These are phyloP conservation scores for Romanogobio albipinnatus DNA, from an alignment of 2,113 vertebrate species.

Conservation along the genomic window DNA sequence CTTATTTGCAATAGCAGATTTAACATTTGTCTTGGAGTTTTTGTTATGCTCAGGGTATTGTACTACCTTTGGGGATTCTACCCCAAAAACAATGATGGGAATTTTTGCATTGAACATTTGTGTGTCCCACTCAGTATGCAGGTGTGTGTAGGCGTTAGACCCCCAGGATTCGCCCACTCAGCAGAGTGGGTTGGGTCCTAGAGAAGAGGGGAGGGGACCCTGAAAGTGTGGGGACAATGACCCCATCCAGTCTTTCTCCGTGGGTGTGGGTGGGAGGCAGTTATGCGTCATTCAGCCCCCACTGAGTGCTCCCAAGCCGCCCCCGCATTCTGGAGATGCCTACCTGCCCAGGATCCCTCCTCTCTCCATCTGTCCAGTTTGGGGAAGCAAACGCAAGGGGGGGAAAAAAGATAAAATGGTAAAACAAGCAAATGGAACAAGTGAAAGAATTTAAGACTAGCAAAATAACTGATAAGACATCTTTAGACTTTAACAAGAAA, in stretches of 20 bases:
- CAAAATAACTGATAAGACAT: background rate
- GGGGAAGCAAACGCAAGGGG: conserved; percentile 1
- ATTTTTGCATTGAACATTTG: conserved; percentile 32
- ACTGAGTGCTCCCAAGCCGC: conserved; percentile 66
- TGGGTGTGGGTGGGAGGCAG: conserved; percentile 70
- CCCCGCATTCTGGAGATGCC: conserved; percentile 77
- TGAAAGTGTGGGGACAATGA: conserved; percentile 66
- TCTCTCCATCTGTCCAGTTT: conserved; percentile 74
- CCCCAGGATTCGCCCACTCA: conserved; percentile 69
- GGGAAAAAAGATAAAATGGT: background rate
- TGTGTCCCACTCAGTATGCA: conserved; percentile 39
- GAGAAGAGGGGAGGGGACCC: conserved; percentile 47
- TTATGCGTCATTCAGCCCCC: conserved; percentile 70
- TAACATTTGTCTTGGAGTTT: conserved; percentile 44
- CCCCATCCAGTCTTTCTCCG: conserved; percentile 63
- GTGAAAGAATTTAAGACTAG: background rate
- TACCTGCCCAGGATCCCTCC: conserved; percentile 77
- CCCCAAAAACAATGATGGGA: conserved; percentile 40
- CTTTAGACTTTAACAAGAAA: conserved; percentile 12
- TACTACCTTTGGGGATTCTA: conserved; percentile 43
- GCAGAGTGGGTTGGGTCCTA: conserved; percentile 64
- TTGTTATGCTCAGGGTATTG: conserved; percentile 47
- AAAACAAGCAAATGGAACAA: background rate
- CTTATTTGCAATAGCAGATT: conserved; percentile 1
- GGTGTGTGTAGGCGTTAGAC: conserved; percentile 63